Conservation (phyloP, 2,888 invertebrate genomes). For the Thymelicus lineola region DNA sequence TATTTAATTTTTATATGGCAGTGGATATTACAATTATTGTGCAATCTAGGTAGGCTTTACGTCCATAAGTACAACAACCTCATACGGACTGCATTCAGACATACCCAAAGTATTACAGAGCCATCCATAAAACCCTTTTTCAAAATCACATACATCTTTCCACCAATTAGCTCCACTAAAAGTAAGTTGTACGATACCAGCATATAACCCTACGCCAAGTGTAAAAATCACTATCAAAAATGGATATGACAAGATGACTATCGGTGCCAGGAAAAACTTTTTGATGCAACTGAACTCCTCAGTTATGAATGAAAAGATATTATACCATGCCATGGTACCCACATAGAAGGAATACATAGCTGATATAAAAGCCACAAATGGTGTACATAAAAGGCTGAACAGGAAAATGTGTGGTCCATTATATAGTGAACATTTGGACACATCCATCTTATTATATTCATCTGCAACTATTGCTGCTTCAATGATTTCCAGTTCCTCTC, state of each 20-base stretch:
- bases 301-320: conserved; percentile 88
- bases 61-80: conserved; percentile 88
- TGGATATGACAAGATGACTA: conserved; percentile 89
- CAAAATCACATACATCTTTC: conserved; percentile 89
- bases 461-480: conserved; percentile 87
- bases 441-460: conserved; percentile 84
- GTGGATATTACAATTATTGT: conserved; percentile 26
- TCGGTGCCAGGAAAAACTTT: conserved; percentile 87
- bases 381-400: conserved; percentile 87
- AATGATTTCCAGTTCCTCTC: conserved; percentile 88
- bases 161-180: conserved; percentile 89
- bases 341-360: conserved; percentile 89
- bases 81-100: conserved; percentile 91
- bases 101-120: conserved; percentile 87
- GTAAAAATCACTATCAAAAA: conserved; percentile 88
- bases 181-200: conserved; percentile 88
- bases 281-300: conserved; percentile 87
- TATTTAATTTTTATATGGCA: conserved; percentile 39
- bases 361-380: conserved; percentile 87
- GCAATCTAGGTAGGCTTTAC: conserved; percentile 64
- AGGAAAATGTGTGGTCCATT: conserved; percentile 88
- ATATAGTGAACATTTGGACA: conserved; percentile 82
- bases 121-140: conserved; percentile 93
- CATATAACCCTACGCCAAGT: conserved; percentile 87
- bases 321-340: conserved; percentile 91